Evolutionary conservation across 1,140 invertebrate species (phyloP).

Genomic region (Calycopis cecrops): DNA sequence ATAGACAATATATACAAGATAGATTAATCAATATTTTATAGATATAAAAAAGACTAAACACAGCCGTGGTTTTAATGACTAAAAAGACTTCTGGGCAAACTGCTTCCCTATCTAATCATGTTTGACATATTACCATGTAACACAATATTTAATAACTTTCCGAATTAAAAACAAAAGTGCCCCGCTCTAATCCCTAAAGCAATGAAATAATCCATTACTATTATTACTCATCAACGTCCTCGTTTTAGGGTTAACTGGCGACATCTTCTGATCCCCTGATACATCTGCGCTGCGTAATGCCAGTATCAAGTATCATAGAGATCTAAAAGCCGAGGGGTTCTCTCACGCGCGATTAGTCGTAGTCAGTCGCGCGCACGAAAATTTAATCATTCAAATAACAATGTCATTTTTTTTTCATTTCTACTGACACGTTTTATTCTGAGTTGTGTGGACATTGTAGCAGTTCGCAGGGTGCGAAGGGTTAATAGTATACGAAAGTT

Average conservation of each 20-base stretch:
- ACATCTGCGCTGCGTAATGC: constrained; percentile 44
- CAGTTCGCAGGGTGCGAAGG: too few species aligned
- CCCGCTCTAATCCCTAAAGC: constrained; percentile 28
- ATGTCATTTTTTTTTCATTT: not conserved
- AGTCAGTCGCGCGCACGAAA: not conserved
- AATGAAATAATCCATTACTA: constrained; percentile 56
- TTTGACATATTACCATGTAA: not conserved
- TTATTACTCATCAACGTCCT: constrained; percentile 57
- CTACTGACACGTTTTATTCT: not conserved
- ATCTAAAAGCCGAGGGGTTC: constrained; percentile 39
- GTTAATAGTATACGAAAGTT: too few species aligned
- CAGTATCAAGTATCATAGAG: constrained; percentile 57
- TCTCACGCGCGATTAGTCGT: constrained; percentile 31
- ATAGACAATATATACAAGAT: too few species aligned
- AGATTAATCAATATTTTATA: too few species aligned
- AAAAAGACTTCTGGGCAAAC: too few species aligned
- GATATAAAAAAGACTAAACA: too few species aligned
- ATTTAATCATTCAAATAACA: not conserved
- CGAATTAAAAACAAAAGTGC: constrained; percentile 26
- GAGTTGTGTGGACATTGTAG: too few species aligned
- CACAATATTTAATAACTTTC: not conserved
- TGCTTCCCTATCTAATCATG: too few species aligned
- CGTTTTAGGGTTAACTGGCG: constrained; percentile 60
- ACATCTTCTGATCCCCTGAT: constrained; percentile 45
- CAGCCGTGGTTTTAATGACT: too few species aligned